phyloP scores from a whole-genome alignment of 1,140 invertebrate species.

The Camponotus vicinus region DNA sequence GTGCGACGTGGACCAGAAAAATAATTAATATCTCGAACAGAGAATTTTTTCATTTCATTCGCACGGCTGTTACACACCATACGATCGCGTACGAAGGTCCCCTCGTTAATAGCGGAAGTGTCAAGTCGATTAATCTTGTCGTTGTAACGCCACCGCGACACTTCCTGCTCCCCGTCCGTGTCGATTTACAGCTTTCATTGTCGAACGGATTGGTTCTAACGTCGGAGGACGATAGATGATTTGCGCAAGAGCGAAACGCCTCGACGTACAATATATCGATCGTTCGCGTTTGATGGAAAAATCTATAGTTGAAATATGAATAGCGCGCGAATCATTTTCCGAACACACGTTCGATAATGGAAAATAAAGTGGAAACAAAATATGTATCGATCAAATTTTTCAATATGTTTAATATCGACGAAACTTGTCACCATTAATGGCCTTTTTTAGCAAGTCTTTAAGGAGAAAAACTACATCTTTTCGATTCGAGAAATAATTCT shows the following conservation, averaged over 20 bases:
- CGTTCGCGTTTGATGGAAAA: constrained; percentile 5
- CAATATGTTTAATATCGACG: neutral
- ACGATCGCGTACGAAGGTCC: constrained; percentile 44
- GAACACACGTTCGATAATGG: neutral
- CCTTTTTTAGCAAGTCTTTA: neutral
- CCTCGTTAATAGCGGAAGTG: constrained; percentile 63
- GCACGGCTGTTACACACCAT: constrained; percentile 57
- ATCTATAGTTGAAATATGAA: neutral
- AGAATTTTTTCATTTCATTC: constrained; percentile 56
- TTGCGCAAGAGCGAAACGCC: constrained; percentile 28
- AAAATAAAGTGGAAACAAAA: neutral
- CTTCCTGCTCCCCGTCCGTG: constrained; percentile 46
- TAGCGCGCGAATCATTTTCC: constrained; percentile 7
- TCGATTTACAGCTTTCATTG: constrained; percentile 57
- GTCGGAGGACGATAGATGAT: constrained; percentile 38
- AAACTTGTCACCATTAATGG: too few relatives aligned
- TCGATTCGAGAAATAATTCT: neutral
- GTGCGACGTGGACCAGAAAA: constrained; percentile 20
- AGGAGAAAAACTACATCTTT: neutral
- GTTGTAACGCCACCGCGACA: constrained; percentile 49
- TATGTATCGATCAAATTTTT: neutral
- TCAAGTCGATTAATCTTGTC: constrained; percentile 63
- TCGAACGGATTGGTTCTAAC: constrained; percentile 54
- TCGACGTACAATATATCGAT: neutral
- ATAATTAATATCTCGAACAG: constrained; percentile 43